A percentile compares a stretch with the other conserved stretches of the same genome.
These are phyloP conservation scores for Helleia helle DNA, from an alignment of 2,888 invertebrate genomes.

Conservation along the genomic window DNA sequence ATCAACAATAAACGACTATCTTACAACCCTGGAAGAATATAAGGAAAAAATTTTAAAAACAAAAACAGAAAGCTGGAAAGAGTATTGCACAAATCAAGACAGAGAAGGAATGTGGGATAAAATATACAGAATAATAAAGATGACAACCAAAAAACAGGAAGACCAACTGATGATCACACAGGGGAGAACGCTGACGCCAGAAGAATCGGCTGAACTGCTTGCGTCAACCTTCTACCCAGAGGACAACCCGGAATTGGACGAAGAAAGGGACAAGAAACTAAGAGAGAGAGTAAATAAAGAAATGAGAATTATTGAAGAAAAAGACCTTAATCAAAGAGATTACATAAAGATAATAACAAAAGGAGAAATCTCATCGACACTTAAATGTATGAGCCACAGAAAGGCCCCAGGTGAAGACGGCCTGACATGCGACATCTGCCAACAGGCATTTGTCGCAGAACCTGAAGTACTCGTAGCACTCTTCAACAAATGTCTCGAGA, in stretches of 20 bases:
- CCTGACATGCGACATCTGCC: constrained; percentile 15
- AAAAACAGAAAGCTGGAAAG: not conserved
- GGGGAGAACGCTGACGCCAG: not conserved
- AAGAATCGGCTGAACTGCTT: not conserved
- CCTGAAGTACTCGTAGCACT: not conserved
- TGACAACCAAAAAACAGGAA: not conserved
- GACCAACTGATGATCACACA: not conserved
- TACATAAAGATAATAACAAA: too few species aligned
- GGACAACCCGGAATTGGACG: too few species aligned
- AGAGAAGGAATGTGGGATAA: not conserved
- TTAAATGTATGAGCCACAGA: constrained; percentile 16
- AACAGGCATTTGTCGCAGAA: not conserved
- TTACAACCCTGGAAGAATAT: not conserved
- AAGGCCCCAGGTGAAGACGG: constrained; percentile 15
- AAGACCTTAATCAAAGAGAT: too few species aligned
- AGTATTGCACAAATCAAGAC: not conserved
- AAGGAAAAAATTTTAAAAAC: not conserved
- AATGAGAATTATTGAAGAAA: too few species aligned
- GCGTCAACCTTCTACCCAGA: not conserved
- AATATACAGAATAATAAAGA: not conserved
- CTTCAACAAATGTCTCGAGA: constrained; percentile 13
- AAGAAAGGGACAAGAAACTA: too few species aligned
- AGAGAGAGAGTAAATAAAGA: too few species aligned
- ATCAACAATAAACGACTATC: not conserved
- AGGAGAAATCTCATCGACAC: too few species aligned